Evolutionary conservation across 2,113 vertebrate genomes (phyloP).

Genomic region (Scalopus aquaticus): DNA sequence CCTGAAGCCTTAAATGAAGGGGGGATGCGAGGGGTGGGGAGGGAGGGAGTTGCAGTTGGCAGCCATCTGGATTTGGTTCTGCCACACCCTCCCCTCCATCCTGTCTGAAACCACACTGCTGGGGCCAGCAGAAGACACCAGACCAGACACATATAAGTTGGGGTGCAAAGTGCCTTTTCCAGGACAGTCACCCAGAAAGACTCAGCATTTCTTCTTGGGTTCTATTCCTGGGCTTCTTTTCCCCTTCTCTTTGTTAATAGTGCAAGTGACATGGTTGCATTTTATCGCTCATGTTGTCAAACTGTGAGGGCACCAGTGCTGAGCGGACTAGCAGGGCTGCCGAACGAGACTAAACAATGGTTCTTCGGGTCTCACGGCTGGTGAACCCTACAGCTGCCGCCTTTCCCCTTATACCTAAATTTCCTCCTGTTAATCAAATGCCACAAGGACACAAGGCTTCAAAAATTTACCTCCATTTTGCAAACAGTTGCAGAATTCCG

Average conservation of each 20-base stretch:
- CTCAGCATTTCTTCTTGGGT: not conserved
- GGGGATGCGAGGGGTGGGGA: too few relatives aligned
- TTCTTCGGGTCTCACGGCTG: not conserved
- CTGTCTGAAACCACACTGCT: constrained; percentile 59
- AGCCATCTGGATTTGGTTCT: constrained; percentile 42
- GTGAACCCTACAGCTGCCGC: not conserved
- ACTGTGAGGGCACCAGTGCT: not conserved
- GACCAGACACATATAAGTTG: not conserved
- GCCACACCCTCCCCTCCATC: constrained; percentile 70
- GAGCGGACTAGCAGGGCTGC: not conserved
- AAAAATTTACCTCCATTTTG: not conserved
- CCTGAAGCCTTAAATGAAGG: constrained; percentile 11
- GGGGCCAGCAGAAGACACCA: constrained; percentile 1
- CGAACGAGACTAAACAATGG: not conserved
- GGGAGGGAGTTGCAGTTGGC: not conserved
- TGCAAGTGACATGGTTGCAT: not conserved
- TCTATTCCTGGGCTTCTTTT: not conserved
- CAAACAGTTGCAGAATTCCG: not conserved
- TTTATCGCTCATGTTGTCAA: not conserved
- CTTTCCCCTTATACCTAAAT: not conserved
- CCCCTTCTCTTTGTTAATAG: not conserved
- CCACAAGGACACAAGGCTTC: not conserved
- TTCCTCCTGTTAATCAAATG: not conserved
- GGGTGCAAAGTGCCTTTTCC: not conserved
- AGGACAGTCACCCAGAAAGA: not conserved